A percentile compares a stretch with the other conserved stretches of the same genome.
Evolutionary conservation across 2,797 vertebrate species (phyloP).

Genomic region (Kryptolebias ocellatus): DNA sequence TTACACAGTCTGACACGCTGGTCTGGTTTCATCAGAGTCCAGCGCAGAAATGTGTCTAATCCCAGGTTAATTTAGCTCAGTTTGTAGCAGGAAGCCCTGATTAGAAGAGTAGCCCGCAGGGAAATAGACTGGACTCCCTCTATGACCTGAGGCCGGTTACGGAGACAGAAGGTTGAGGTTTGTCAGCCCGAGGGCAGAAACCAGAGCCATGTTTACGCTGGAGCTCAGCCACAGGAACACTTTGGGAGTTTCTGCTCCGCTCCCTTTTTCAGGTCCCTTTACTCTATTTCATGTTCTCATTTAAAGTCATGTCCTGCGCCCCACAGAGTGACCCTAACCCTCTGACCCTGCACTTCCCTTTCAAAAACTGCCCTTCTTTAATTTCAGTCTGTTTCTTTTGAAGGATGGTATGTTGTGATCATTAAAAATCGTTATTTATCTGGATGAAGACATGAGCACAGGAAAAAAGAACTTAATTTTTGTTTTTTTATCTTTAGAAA

Average conservation of each 20-base stretch:
- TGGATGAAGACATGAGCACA: not conserved
- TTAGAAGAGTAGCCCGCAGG: constrained; percentile 65
- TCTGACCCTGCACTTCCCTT: constrained; percentile 1
- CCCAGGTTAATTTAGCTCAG: constrained; percentile 50
- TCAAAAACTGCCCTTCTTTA: not conserved
- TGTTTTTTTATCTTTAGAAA: too few species aligned
- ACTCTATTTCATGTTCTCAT: constrained; percentile 50
- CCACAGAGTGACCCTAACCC: constrained; percentile 29
- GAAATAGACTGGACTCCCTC: constrained; percentile 62
- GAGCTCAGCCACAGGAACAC: constrained; percentile 59
- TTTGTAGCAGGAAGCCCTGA: constrained; percentile 72
- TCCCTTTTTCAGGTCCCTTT: constrained; percentile 42
- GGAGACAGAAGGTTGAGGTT: constrained; percentile 69
- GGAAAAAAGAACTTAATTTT: not conserved
- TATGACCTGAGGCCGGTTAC: constrained; percentile 61
- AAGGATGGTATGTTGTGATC: not conserved
- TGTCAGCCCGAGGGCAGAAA: constrained; percentile 66
- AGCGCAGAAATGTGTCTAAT: constrained; percentile 44
- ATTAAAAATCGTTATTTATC: constrained; percentile 1
- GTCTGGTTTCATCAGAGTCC: constrained; percentile 26
- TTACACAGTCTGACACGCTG: constrained; percentile 34
- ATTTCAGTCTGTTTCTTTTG: constrained; percentile 11
- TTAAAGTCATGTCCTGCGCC: constrained; percentile 39
- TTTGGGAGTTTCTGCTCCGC: constrained; percentile 53
- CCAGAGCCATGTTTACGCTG: constrained; percentile 75